Percentiles rank a stretch among this genome's conserved stretches.
Evolutionary conservation across 2,797 vertebrate species (phyloP).

Genomic region (Pseudocheirus occidentalis): DNA sequence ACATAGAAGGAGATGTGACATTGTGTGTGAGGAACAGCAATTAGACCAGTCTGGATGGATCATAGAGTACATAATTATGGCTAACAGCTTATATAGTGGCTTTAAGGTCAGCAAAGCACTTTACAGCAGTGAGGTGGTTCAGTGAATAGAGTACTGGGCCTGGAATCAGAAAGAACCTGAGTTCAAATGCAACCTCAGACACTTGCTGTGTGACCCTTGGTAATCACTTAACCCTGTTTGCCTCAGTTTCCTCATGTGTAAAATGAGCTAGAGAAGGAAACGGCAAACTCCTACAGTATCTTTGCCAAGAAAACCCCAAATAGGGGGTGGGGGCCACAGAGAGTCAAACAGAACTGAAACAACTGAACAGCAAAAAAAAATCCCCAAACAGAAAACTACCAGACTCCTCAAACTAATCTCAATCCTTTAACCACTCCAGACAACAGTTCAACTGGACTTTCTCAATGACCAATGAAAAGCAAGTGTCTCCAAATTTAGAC

Average conservation of each 20-base stretch:
- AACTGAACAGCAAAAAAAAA: too few species aligned
- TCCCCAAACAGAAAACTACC: too few species aligned
- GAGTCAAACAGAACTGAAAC: neutral
- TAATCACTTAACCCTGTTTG: neutral
- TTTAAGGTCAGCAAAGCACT: neutral
- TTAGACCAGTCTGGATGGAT: neutral
- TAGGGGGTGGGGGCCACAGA: neutral
- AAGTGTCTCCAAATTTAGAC: too few species aligned
- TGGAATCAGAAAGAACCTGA: neutral
- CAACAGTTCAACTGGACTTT: too few species aligned
- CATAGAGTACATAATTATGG: neutral
- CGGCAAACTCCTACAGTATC: neutral
- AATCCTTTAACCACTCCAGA: too few species aligned
- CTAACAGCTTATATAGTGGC: too few species aligned
- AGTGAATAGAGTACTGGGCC: neutral
- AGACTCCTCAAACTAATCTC: too few species aligned
- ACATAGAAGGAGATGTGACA: too few species aligned
- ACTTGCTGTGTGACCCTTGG: neutral
- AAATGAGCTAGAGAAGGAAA: neutral
- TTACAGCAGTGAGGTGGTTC: too few species aligned
- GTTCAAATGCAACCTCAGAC: neutral
- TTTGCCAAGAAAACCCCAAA: neutral
- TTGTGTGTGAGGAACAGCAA: neutral
- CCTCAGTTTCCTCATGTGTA: neutral
- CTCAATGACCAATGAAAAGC: too few species aligned